These are phyloP conservation scores for Periplaneta americana DNA, from an alignment of 1,140 invertebrate species.

Conservation along the genomic window DNA sequence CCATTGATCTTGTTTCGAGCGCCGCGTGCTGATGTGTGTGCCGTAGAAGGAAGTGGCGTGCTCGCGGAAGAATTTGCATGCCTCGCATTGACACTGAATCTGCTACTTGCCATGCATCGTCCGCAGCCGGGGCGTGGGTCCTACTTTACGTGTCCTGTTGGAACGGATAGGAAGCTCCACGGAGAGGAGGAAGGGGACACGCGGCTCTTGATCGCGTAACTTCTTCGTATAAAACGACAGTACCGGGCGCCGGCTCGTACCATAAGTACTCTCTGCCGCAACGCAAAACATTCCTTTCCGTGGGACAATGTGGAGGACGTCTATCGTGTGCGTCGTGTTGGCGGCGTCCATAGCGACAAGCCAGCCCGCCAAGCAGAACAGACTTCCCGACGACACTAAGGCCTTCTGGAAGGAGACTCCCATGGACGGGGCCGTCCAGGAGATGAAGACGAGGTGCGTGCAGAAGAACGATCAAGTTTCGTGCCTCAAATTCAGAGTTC, in stretches of 20 bases:
- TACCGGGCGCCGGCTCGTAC: background rate
- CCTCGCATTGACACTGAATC: background rate
- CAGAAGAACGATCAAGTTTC: constrained; percentile 65
- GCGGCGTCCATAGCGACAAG: constrained; percentile 47
- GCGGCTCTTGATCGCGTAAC: background rate
- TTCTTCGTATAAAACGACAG: background rate
- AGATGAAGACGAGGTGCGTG: constrained; percentile 62
- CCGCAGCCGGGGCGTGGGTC: background rate
- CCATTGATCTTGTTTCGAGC: no score
- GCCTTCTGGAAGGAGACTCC: constrained; percentile 59
- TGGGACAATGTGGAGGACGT: background rate
- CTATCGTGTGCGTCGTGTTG: background rate
- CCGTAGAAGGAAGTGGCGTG: background rate
- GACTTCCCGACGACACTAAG: background rate
- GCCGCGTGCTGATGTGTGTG: no score
- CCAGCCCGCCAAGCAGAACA: constrained; percentile 34
- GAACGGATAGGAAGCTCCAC: background rate
- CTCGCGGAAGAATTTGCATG: background rate
- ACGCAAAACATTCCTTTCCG: background rate
- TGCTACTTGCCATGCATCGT: background rate
- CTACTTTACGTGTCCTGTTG: background rate
- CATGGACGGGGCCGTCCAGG: constrained; percentile 64
- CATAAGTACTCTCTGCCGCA: background rate
- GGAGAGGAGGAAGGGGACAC: background rate
- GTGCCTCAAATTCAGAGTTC: constrained; percentile 75